These are phyloP conservation scores for Rapana venosa DNA, from an alignment of 2,888 invertebrate genomes.

Conservation along the genomic window DNA sequence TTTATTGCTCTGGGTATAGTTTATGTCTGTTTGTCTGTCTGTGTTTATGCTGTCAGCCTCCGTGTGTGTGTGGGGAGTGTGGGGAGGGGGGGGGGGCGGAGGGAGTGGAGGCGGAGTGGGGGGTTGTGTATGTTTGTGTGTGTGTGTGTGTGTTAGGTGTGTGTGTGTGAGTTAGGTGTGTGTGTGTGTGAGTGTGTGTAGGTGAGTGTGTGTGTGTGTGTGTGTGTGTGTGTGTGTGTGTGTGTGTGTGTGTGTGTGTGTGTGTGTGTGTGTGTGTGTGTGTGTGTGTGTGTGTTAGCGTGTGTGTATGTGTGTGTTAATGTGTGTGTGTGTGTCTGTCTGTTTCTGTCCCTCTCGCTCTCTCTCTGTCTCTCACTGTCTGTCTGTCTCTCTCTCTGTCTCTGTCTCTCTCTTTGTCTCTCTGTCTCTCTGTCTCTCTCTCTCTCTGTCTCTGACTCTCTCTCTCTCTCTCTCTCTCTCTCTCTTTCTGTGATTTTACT, in stretches of 20 bases:
- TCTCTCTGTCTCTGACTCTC: not conserved
- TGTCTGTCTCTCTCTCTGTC: not conserved
- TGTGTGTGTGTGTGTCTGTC: not conserved
- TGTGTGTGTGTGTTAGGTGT: too few species aligned
- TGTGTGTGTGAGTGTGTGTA: too few species aligned
- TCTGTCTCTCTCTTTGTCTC: conserved; percentile 14
- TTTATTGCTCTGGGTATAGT: too few species aligned
- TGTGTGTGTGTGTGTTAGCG: not conserved
- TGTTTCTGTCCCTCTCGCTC: not conserved
- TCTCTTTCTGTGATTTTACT: conserved; percentile 1
- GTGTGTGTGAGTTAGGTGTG: too few species aligned
- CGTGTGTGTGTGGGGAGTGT: too few species aligned
- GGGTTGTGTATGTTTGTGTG: too few species aligned
- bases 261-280: too few species aligned
- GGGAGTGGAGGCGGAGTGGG: too few species aligned
- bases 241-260: too few species aligned
- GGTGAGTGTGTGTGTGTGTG: too few species aligned
- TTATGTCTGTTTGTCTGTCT: not conserved
- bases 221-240: too few species aligned
- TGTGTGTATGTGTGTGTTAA: not conserved
- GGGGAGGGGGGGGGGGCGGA: too few species aligned
- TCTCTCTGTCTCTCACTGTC: not conserved
- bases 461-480: not conserved
- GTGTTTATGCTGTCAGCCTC: not conserved
- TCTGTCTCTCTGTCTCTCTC: conserved; percentile 11